Conservation (phyloP, 2,113 vertebrate genomes). For the Nibea coibor region DNA sequence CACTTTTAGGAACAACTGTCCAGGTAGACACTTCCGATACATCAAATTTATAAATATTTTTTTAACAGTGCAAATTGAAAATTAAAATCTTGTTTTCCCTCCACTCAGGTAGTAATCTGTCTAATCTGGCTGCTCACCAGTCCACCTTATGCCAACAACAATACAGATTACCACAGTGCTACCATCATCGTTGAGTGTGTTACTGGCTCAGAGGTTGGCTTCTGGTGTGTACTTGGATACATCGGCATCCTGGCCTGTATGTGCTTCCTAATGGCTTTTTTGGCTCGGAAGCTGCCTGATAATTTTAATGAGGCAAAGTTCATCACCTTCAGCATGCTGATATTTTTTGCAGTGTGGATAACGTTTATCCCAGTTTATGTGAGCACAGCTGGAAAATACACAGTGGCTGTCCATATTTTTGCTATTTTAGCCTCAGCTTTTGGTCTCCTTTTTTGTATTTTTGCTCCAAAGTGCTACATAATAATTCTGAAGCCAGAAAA, state of each 20-base stretch:
- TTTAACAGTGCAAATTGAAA: not conserved
- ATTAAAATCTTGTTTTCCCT: not conserved
- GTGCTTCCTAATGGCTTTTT: conserved; percentile 77
- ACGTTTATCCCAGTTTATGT: conserved; percentile 82
- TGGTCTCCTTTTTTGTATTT: conserved; percentile 78
- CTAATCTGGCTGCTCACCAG: conserved; percentile 75
- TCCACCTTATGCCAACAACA: conserved; percentile 74
- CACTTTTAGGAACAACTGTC: conserved; percentile 75
- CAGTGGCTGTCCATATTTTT: conserved; percentile 81
- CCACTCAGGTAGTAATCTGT: conserved; percentile 69
- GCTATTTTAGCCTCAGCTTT: conserved; percentile 79
- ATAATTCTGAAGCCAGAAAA: conserved; percentile 77
- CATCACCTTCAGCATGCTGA: conserved; percentile 82
- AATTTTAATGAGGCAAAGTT: conserved; percentile 82
- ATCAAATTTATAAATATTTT: not conserved
- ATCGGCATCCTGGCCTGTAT: conserved; percentile 76
- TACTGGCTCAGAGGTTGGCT: conserved; percentile 72
- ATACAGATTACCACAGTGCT: conserved; percentile 67
- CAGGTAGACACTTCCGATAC: conserved; percentile 56
- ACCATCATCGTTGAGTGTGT: conserved; percentile 77
- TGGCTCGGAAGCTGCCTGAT: conserved; percentile 77
- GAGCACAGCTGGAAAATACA: conserved; percentile 81
- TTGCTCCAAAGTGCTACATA: conserved; percentile 78
- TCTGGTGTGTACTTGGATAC: conserved; percentile 79
- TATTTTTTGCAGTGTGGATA: conserved; percentile 82